Conservation (phyloP, 1,140 invertebrate genomes). For the Euura lappo region DNA sequence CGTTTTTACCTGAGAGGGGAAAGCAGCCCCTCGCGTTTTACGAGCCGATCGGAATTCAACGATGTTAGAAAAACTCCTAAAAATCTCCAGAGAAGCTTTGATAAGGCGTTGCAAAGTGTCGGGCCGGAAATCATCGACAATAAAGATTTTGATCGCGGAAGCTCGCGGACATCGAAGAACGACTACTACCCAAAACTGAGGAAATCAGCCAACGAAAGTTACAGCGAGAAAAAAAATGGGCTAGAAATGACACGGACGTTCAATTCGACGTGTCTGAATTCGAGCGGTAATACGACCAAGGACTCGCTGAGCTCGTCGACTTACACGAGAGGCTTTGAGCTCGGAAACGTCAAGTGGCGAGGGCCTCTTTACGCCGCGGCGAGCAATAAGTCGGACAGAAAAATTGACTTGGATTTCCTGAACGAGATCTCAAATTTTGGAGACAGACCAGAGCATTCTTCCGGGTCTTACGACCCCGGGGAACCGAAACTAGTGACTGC, state of each 20-base stretch:
- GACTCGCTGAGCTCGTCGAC: background rate
- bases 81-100: background rate
- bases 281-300: background rate
- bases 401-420: background rate
- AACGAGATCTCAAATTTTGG: background rate
- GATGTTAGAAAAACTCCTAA: background rate
- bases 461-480: background rate
- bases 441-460: background rate
- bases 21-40: background rate
- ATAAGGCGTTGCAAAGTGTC: background rate
- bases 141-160: too few relatives aligned
- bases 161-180: too few relatives aligned
- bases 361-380: background rate
- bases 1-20: background rate
- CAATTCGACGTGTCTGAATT: background rate
- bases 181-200: too few relatives aligned
- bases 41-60: background rate
- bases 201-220: too few relatives aligned
- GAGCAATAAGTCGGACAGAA: background rate
- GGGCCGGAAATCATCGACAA: background rate
- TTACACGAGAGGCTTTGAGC: background rate
- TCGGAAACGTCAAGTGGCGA: constrained; percentile 9
- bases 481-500: background rate
- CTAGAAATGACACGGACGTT: background rate
- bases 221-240: background rate